phyloP scores from a whole-genome alignment of 2,888 invertebrate genomes.

The Limnephilus marmoratus region DNA sequence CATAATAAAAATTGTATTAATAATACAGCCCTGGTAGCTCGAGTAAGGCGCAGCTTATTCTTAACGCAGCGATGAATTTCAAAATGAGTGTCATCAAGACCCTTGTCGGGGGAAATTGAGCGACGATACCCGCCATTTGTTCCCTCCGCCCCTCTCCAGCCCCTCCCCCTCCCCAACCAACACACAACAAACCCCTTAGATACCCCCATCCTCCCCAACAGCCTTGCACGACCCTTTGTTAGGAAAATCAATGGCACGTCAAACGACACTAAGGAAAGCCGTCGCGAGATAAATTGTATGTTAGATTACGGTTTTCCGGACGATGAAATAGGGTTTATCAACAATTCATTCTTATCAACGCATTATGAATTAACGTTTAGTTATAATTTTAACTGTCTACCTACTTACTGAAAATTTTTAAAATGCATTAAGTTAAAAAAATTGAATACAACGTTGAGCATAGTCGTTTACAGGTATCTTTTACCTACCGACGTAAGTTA shows the following conservation, averaged over 20 bases:
- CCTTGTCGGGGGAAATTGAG: conserved; percentile 66
- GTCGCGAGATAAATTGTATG: conserved; percentile 47
- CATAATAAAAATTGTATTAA: background rate
- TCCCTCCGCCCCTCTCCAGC: conserved; percentile 30
- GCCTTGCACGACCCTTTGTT: conserved; percentile 63
- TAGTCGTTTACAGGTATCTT: no score
- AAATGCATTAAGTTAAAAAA: no score
- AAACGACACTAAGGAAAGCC: conserved; percentile 28
- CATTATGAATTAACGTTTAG: background rate
- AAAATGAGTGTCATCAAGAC: conserved; percentile 66
- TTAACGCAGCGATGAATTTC: conserved; percentile 66
- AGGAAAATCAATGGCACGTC: conserved; percentile 66
- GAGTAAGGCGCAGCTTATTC: conserved; percentile 60
- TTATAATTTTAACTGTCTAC: background rate
- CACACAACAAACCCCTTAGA: conserved; percentile 16
- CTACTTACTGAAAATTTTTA: background rate
- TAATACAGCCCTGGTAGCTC: conserved; percentile 29
- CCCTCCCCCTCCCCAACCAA: background rate
- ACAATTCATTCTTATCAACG: background rate
- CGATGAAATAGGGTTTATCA: background rate
- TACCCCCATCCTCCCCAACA: conserved; percentile 21
- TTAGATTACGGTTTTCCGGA: conserved; percentile 54
- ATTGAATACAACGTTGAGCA: no score
- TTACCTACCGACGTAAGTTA: no score
- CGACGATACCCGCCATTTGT: conserved; percentile 63